These are phyloP conservation scores for Tetragnatha versicolor DNA, from an alignment of 1,140 invertebrate species.

Conservation along the genomic window DNA sequence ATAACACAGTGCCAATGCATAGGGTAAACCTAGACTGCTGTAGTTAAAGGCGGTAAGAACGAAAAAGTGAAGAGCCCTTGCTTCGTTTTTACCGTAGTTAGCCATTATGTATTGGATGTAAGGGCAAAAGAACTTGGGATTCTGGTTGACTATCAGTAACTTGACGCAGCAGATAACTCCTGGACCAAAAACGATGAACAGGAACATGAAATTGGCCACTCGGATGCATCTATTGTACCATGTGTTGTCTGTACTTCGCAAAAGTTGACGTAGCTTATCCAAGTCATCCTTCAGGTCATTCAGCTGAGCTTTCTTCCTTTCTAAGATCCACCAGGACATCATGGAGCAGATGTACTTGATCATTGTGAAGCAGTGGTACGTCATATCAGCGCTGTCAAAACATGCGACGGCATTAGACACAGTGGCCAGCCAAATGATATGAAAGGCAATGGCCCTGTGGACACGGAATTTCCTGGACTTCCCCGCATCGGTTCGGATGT, in stretches of 20 bases:
- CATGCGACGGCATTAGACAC: neutral
- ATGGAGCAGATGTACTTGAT: conserved; percentile 18
- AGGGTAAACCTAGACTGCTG: neutral
- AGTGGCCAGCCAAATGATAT: neutral
- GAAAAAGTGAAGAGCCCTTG: neutral
- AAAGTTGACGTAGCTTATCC: neutral
- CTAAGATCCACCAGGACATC: conserved; percentile 5
- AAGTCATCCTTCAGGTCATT: neutral
- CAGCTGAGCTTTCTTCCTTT: neutral
- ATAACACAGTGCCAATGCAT: neutral
- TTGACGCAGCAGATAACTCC: neutral
- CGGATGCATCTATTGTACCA: neutral
- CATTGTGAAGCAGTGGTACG: neutral
- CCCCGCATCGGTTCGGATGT: neutral
- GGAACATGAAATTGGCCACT: neutral
- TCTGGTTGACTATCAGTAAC: neutral
- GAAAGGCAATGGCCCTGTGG: neutral
- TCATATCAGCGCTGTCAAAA: neutral
- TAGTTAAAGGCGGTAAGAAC: neutral
- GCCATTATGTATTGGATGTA: neutral
- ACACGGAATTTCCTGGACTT: neutral
- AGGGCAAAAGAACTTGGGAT: neutral
- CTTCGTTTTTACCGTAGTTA: neutral
- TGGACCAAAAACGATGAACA: conserved; percentile 6
- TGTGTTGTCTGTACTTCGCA: neutral